phyloP scores from a whole-genome alignment of 2,888 invertebrate species.

The Pseudococcus jackbeardsleyi region DNA sequence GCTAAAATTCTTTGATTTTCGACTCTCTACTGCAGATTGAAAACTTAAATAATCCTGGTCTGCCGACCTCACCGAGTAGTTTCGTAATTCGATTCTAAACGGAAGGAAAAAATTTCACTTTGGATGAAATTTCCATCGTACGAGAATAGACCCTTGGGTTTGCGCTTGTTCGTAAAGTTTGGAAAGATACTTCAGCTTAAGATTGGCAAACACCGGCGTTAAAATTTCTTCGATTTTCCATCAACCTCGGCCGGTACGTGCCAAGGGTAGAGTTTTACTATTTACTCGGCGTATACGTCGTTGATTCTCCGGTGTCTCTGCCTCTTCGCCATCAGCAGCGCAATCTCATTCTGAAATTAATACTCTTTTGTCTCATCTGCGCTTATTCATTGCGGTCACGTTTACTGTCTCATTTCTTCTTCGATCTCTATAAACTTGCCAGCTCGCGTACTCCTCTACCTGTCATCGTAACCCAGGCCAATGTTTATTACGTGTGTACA shows the following conservation, averaged over 20 bases:
- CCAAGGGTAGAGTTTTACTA: constrained; percentile 32
- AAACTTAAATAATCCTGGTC: too few species aligned
- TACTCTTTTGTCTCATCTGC: constrained; percentile 37
- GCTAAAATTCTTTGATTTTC: not conserved
- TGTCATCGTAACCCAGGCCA: constrained; percentile 10
- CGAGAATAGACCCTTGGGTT: too few species aligned
- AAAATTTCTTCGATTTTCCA: constrained; percentile 23
- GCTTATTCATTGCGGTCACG: constrained; percentile 54
- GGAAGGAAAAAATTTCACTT: not conserved
- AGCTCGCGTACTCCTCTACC: constrained; percentile 1
- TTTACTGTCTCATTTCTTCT: constrained; percentile 51
- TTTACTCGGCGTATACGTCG: not conserved
- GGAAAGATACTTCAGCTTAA: too few species aligned
- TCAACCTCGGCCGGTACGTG: constrained; percentile 1
- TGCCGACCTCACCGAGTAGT: not conserved
- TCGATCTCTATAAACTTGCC: constrained; percentile 34
- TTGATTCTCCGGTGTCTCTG: not conserved
- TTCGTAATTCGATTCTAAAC: not conserved
- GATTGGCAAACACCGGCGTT: not conserved
- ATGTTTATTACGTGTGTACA: constrained; percentile 20
- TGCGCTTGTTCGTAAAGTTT: too few species aligned
- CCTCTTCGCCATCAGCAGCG: not conserved
- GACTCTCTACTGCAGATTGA: not conserved
- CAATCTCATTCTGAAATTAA: constrained; percentile 30
- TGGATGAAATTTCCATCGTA: not conserved